Base-by-base conservation (phyloP, 92 coral and sea anemone species). In the Zoanthus sociatus region DNA sequence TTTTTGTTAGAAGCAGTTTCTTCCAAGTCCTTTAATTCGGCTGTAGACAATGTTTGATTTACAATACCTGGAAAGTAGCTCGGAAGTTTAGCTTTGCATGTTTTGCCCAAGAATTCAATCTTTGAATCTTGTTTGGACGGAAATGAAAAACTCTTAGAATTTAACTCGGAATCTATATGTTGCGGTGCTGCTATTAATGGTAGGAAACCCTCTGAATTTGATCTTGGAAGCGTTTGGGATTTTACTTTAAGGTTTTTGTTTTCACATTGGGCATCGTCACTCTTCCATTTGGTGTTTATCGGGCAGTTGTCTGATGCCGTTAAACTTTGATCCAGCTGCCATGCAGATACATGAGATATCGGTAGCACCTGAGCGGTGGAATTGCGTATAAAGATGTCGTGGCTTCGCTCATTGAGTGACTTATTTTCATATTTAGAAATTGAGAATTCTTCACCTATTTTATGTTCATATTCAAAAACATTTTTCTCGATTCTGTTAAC, bases 321-420 rank as follows among this genome's bases (percentile, higher is more conserved):
- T 18, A 45, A 47, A n/a, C 48, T 81, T 47, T 46, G 85, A 81
- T 81, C 85, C 61, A 64, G 47, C 46, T 81, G 85, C 85, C 85
- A 81, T 1, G 85, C 71, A 15, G 20, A 47, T 5, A 66, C 20
- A 44, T 11, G 13, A 81, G 56, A 51, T 45, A 46, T 63, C 8
- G 73, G 20, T 79, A 15, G 37, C 18, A n/a, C 1, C 45, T 67
- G 51, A 5, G 11, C 21, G 47, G 26, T 20, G n/a, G 12, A 44
- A 4, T 20, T 18, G 45, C 12, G 58, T 45, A 13, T 7, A 44
- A 63, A 8, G 11, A 30, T 9, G 44, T 66, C 75, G 20, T 10
- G 31, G 31, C 12, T 81, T 66, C 45, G 58, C 17, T 17, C 17
- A 13, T 81, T 68, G 73, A 56, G 45, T 56, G 55, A 0, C 42